phyloP scores from a whole-genome alignment of 2,113 vertebrate genomes.

The Galemys pyrenaicus region DNA sequence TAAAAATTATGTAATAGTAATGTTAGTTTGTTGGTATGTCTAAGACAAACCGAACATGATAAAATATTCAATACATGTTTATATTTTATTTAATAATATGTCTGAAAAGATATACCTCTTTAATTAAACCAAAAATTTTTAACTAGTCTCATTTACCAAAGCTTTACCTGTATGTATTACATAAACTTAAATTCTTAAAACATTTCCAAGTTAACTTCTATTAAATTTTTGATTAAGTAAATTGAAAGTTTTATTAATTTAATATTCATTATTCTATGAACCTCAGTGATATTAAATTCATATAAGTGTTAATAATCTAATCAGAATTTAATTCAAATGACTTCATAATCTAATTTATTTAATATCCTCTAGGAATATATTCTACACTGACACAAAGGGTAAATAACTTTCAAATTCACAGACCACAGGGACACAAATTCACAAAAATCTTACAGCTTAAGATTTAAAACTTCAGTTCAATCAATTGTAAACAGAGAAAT shows the following conservation, averaged over 20 bases:
- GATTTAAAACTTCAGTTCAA: not conserved
- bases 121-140: not conserved
- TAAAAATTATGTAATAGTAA: not conserved
- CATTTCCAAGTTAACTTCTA: not conserved
- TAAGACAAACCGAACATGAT: not conserved
- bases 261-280: not conserved
- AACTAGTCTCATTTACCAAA: constrained; percentile 11
- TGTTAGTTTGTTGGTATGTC: not conserved
- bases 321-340: not conserved
- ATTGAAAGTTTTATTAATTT: not conserved
- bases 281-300: not conserved
- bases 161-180: not conserved
- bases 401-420: not conserved
- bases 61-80: not conserved
- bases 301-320: not conserved
- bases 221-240: not conserved
- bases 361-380: not conserved
- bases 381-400: not conserved
- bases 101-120: too few species aligned
- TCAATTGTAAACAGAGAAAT: not conserved
- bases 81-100: not conserved
- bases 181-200: constrained; percentile 36
- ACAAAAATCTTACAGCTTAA: not conserved
- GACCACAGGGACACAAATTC: not conserved
- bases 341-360: not conserved